phyloP scores from a whole-genome alignment of 2,888 invertebrate genomes.

The Lapara coniferarum region DNA sequence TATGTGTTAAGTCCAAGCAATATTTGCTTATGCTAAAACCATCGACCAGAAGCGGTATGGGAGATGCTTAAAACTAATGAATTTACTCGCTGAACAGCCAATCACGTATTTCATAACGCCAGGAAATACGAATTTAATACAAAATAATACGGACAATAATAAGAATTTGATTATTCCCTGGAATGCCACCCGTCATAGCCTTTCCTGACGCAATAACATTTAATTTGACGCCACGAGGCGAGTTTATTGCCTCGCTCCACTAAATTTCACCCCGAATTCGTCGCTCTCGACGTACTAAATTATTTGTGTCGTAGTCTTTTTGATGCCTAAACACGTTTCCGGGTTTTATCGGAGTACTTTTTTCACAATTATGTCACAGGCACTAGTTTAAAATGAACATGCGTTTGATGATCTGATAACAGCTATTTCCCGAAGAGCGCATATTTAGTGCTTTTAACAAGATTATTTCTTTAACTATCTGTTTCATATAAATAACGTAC shows the following conservation, averaged over 20 bases:
- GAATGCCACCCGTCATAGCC: conserved; percentile 31
- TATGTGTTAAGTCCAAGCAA: no score
- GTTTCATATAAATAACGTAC: no score
- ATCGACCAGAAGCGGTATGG: no score
- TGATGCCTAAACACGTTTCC: not conserved
- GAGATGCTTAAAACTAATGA: no score
- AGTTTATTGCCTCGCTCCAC: conserved; percentile 36
- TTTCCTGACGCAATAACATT: conserved; percentile 43
- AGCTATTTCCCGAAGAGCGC: no score
- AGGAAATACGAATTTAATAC: not conserved
- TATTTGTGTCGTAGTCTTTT: conserved; percentile 1
- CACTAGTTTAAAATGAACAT: no score
- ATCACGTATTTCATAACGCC: not conserved
- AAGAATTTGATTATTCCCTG: conserved; percentile 30
- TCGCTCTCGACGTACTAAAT: conserved; percentile 18
- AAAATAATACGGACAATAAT: conserved; percentile 19
- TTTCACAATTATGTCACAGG: not conserved
- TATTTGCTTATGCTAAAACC: no score
- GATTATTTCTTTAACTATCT: no score
- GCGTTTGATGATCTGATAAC: no score
- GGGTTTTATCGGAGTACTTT: not conserved
- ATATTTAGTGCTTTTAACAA: no score
- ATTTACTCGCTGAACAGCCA: not conserved
- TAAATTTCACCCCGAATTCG: conserved; percentile 30
- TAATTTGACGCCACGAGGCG: conserved; percentile 44